phyloP scores from a whole-genome alignment of 2,888 invertebrate species.

The Fragum sueziense region DNA sequence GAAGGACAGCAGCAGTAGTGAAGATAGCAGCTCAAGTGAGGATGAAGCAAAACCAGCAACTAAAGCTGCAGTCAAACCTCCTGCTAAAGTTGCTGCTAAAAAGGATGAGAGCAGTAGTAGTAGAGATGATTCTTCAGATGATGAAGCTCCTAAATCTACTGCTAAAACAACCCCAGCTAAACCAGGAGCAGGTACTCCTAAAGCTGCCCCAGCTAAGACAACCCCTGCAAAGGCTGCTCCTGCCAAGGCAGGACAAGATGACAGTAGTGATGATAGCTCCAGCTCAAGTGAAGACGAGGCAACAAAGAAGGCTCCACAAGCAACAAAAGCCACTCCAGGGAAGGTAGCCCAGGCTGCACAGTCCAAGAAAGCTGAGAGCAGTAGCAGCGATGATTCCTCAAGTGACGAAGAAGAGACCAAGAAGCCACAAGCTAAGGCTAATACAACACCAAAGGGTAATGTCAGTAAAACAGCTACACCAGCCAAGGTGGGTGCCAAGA shows the following conservation, averaged over 20 bases:
- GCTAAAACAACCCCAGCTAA: slow-evolving; percentile 34
- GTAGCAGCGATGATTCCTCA: slow-evolving; percentile 37
- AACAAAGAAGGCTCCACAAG: slow-evolving; percentile 41
- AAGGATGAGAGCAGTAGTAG: slow-evolving; percentile 34
- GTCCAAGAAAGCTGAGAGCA: slow-evolving; percentile 4
- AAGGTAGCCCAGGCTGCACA: slow-evolving; percentile 28
- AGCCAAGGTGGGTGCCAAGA: slow-evolving; percentile 28
- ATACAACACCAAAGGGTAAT: slow-evolving; percentile 17
- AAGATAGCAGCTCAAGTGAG: slow-evolving; percentile 52
- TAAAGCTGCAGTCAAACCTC: slow-evolving; percentile 13
- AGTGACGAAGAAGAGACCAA: slow-evolving; percentile 42
- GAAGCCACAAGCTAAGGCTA: slow-evolving; percentile 11
- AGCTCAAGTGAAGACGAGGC: slow-evolving; percentile 1
- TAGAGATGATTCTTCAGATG: slow-evolving; percentile 41
- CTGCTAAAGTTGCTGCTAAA: slow-evolving; percentile 28
- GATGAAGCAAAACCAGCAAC: slow-evolving; percentile 44
- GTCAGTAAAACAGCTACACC: slow-evolving; percentile 43
- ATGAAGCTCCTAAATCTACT: slow-evolving; percentile 34
- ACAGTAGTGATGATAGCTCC: too few relatives aligned
- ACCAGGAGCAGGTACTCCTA: slow-evolving; percentile 23
- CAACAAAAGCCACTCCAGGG: slow-evolving; percentile 39
- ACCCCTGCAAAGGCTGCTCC: slow-evolving; percentile 23
- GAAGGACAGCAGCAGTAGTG: slow-evolving; percentile 39
- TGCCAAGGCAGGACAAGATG: too few relatives aligned
- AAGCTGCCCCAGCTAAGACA: slow-evolving; percentile 23